These are phyloP conservation scores for Oryzias woworae DNA, from an alignment of 2,113 vertebrate genomes.

Conservation along the genomic window DNA sequence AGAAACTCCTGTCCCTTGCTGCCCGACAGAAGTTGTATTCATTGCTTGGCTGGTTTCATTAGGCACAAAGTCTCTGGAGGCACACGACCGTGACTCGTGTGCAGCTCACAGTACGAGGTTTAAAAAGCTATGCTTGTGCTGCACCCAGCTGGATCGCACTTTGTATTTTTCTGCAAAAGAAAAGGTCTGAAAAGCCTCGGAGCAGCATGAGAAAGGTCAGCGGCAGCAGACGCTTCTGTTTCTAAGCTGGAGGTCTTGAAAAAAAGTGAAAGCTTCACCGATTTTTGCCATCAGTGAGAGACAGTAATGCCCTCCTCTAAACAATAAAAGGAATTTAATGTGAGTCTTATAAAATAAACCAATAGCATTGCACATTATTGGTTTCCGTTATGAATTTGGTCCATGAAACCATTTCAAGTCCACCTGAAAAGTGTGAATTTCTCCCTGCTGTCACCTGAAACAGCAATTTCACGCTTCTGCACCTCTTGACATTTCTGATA, in stretches of 20 bases:
- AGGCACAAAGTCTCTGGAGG: constrained; percentile 32
- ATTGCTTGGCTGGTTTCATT: constrained; percentile 52
- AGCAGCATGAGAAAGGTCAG: constrained; percentile 73
- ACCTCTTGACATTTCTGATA: constrained; percentile 23
- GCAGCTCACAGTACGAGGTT: constrained; percentile 30
- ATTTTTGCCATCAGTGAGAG: neutral
- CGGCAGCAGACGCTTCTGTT: constrained; percentile 29
- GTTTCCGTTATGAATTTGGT: neutral
- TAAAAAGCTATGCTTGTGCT: constrained; percentile 50
- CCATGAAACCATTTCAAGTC: constrained; percentile 23
- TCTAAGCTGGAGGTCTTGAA: constrained; percentile 24
- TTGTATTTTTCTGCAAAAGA: constrained; percentile 53
- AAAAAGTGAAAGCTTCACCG: neutral
- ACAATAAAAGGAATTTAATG: constrained; percentile 17
- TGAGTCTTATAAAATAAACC: constrained; percentile 2
- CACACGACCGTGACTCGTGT: constrained; percentile 36
- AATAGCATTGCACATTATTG: too few species aligned
- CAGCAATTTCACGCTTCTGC: constrained; percentile 37
- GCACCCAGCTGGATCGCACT: constrained; percentile 51
- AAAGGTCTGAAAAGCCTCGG: constrained; percentile 70
- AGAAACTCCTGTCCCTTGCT: neutral
- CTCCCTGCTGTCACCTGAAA: constrained; percentile 27
- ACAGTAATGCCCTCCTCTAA: constrained; percentile 18
- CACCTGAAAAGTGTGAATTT: constrained; percentile 8
- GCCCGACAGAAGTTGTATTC: constrained; percentile 32